Percentiles rank a stretch among this genome's conserved stretches.
phyloP scores from a whole-genome alignment of 2,888 invertebrate species.

The Fissipunctia ypsillon region DNA sequence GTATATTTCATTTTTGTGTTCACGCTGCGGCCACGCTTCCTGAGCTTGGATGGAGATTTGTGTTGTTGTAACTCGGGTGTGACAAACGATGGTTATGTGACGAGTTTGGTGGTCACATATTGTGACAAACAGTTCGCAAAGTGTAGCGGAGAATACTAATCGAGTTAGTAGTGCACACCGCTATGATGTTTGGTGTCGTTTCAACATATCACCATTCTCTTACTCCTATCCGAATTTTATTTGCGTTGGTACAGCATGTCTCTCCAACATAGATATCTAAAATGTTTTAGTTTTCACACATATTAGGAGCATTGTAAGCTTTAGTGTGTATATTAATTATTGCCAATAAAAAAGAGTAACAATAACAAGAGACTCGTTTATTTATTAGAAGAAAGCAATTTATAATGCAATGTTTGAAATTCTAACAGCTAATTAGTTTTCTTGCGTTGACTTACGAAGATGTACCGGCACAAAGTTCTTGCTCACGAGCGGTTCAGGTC shows the following conservation, averaged over 20 bases:
- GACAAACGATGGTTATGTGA: slow-evolving; percentile 39
- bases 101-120: slow-evolving; percentile 10
- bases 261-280: not conserved
- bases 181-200: not conserved
- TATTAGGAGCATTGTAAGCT: not conserved
- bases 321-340: too few relatives aligned
- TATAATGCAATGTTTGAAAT: too few relatives aligned
- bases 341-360: not conserved
- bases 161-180: not conserved
- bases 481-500: not conserved
- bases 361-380: not conserved
- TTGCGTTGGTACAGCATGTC: too few relatives aligned
- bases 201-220: not conserved
- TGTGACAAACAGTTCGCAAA: slow-evolving; percentile 33
- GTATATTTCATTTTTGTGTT: slow-evolving; percentile 21
- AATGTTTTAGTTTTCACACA: not conserved
- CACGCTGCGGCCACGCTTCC: not conserved
- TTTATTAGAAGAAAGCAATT: not conserved
- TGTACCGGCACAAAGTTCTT: slow-evolving; percentile 3
- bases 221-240: not conserved
- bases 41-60: slow-evolving; percentile 35
- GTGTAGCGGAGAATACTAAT: slow-evolving; percentile 26
- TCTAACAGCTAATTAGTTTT: not conserved
- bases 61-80: slow-evolving; percentile 25
- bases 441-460: slow-evolving; percentile 11